These are phyloP conservation scores for Diaphora mendica DNA, from an alignment of 2,888 invertebrate species.

Conservation along the genomic window DNA sequence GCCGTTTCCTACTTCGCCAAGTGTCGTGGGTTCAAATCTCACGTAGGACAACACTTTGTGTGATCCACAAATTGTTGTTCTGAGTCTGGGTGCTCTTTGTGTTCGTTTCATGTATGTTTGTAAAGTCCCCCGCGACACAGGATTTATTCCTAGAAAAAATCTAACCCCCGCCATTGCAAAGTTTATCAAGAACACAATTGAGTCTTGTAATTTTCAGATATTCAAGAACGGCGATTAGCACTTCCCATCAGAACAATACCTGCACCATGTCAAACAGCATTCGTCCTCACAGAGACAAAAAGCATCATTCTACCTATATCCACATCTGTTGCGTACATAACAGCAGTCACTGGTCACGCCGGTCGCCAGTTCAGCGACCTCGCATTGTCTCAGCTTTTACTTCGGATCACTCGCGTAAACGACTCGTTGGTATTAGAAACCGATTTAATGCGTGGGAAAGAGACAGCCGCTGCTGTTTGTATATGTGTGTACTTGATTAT, in stretches of 20 bases:
- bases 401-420: slow-evolving; percentile 52
- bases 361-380: slow-evolving; percentile 52
- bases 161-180: no score
- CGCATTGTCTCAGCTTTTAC: slow-evolving; percentile 59
- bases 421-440: slow-evolving; percentile 54
- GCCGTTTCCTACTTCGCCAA: no score
- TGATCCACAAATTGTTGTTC: no score
- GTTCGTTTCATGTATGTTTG: no score
- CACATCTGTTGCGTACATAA: slow-evolving; percentile 33
- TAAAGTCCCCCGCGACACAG: no score
- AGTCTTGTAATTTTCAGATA: no score
- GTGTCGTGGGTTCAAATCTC: no score
- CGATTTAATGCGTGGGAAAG: slow-evolving; percentile 49
- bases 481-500: not conserved
- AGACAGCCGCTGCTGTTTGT: slow-evolving; percentile 8
- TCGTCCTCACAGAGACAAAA: slow-evolving; percentile 15
- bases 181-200: no score
- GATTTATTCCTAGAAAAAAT: no score
- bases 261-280: not conserved
- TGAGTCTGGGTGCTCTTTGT: no score
- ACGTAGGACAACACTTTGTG: no score
- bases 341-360: slow-evolving; percentile 46
- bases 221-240: no score
- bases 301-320: slow-evolving; percentile 28
- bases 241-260: not conserved